Conservation (phyloP, 2,888 invertebrate species). For the Scrobipalpa costella region DNA sequence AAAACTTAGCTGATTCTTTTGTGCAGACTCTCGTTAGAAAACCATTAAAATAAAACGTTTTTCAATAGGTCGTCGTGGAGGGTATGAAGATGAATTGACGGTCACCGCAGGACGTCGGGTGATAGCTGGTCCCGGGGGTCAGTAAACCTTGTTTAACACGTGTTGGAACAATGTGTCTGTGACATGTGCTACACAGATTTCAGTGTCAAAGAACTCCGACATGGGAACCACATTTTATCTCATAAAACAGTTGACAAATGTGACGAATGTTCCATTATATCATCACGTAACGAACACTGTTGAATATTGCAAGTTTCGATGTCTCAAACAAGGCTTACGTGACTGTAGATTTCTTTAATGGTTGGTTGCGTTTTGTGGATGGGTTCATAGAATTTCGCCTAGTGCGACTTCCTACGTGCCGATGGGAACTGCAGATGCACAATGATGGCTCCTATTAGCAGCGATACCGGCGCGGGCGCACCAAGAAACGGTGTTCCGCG, state of each 20-base stretch:
- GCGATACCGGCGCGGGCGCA: slow-evolving; percentile 59
- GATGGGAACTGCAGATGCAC: slow-evolving; percentile 62
- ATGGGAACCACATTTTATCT: not conserved
- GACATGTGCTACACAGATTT: slow-evolving; percentile 50
- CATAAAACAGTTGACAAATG: slow-evolving; percentile 1
- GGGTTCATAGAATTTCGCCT: slow-evolving; percentile 46
- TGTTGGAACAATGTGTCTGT: slow-evolving; percentile 43
- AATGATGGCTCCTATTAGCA: slow-evolving; percentile 66
- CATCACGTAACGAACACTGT: slow-evolving; percentile 34
- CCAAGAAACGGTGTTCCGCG: slow-evolving; percentile 67
- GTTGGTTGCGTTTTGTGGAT: slow-evolving; percentile 26
- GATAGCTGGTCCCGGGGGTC: slow-evolving; percentile 60
- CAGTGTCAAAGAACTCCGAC: slow-evolving; percentile 36
- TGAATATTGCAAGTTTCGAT: slow-evolving; percentile 29
- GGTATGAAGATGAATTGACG: slow-evolving; percentile 43
- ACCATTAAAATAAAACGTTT: slow-evolving; percentile 49
- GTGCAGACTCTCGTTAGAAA: slow-evolving; percentile 48
- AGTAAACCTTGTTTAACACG: slow-evolving; percentile 57
- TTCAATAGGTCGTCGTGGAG: slow-evolving; percentile 42
- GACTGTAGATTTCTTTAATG: slow-evolving; percentile 35
- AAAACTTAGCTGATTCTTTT: slow-evolving; percentile 34
- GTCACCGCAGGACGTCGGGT: slow-evolving; percentile 60
- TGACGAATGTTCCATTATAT: slow-evolving; percentile 5
- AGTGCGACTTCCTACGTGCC: slow-evolving; percentile 52
- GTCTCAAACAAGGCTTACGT: slow-evolving; percentile 43